Conservation (phyloP, 2,888 invertebrate species). For the Callimorpha dominula region DNA sequence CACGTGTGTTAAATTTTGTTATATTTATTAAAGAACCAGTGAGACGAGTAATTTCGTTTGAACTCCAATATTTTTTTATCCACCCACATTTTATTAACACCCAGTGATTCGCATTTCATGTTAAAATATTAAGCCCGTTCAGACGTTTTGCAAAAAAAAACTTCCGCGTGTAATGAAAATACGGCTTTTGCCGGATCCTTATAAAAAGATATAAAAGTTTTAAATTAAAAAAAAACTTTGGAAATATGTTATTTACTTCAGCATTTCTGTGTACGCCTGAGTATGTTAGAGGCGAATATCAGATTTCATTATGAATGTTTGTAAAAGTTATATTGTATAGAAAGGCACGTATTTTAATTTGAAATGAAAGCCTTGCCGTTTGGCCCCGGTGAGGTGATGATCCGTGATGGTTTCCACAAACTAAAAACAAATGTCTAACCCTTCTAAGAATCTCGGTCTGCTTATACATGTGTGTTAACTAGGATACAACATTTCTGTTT, state of each 20-base stretch:
- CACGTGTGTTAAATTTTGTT: slow-evolving; percentile 3
- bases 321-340: neutral
- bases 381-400: too few species aligned
- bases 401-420: too few species aligned
- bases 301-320: neutral
- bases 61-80: slow-evolving; percentile 32
- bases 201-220: slow-evolving; percentile 45
- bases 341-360: too few species aligned
- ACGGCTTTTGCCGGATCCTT: slow-evolving; percentile 26
- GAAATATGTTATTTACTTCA: slow-evolving; percentile 9
- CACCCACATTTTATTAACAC: slow-evolving; percentile 47
- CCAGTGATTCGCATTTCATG: slow-evolving; percentile 44
- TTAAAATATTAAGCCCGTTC: slow-evolving; percentile 54
- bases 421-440: too few species aligned
- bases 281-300: neutral
- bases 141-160: slow-evolving; percentile 36
- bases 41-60: slow-evolving; percentile 26
- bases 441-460: too few species aligned
- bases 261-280: neutral
- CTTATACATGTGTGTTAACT: too few species aligned
- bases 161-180: slow-evolving; percentile 46
- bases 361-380: too few species aligned
- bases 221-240: slow-evolving; percentile 46
- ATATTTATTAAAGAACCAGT: slow-evolving; percentile 12
- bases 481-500: too few species aligned